Evolutionary conservation across 2,797 vertebrate genomes (phyloP), one percentile per base, ranked within the genome.

Genomic region (Sebastes oblongus): DNA sequence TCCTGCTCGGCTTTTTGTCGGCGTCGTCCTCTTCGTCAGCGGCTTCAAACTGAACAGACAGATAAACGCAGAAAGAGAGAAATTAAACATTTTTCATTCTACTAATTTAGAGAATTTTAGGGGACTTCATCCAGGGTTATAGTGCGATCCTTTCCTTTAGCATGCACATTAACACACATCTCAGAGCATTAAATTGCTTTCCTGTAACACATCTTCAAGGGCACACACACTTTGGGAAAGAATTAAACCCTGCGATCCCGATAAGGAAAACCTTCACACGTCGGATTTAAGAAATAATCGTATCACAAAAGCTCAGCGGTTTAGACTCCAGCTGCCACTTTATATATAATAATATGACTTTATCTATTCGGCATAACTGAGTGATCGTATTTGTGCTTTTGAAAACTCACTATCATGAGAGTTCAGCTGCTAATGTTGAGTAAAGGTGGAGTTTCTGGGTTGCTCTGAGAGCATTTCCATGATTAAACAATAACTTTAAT

Each of bases 1-100:
- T 99, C 91, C 98, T 96, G 95, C 97, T 99, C 1, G 97, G 97
- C 84, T 97, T 96, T 70, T 95, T 97, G 75, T 97, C 97, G 7
- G 93, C 89, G 70, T 97, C 96, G 8, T 97, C 97, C 4, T 97
- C 96, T 29, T 97, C 97, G 2, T 97, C 96, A 46, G 84, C 87
- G 1, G 79, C 89, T 65, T 96, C 97, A 86, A 96, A 96, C 95
- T 96, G 74, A 27, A 75, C 58, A 29, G 39, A 68, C 4, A 39
- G 8, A 72, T 3, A 16, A 25, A 52, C 1, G 7, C 27, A 30
- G 0, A 18, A 20, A 61, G 58, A 32, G 8, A 61, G 1, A 30
- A 60, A 32, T 32, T 11, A 12, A 32, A 30, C 25, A 58, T 27
- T 5, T 9, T 18, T 30, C 16, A 32, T 2, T 61, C 18, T 20